A percentile compares a stretch with the other conserved stretches of the same genome.
Evolutionary conservation across 2,888 invertebrate genomes (phyloP).

Genomic region (Corbicula japonica): DNA sequence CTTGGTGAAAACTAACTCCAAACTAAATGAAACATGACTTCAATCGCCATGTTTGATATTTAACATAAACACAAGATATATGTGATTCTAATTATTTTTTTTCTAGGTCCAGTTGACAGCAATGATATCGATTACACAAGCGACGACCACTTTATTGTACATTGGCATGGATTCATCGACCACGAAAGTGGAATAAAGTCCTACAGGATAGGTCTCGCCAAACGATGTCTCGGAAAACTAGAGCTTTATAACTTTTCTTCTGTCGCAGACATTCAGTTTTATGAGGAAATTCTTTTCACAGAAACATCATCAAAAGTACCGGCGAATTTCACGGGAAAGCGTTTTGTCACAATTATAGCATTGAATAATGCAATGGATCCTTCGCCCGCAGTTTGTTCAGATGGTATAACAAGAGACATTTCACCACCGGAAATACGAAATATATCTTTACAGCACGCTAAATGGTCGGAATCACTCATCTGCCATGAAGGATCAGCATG

Average conservation of each 20-base stretch:
- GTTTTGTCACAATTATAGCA: constrained; percentile 68
- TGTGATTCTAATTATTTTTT: too few relatives aligned
- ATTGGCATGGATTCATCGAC: constrained; percentile 74
- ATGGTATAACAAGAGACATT: constrained; percentile 72
- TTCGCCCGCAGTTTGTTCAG: constrained; percentile 72
- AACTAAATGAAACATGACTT: too few relatives aligned
- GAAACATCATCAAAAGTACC: constrained; percentile 30
- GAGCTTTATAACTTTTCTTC: constrained; percentile 25
- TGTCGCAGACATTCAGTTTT: not conserved
- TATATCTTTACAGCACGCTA: constrained; percentile 50
- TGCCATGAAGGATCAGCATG: constrained; percentile 51
- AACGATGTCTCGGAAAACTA: constrained; percentile 38
- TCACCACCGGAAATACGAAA: constrained; percentile 60
- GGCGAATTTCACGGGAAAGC: constrained; percentile 55
- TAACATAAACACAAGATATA: too few relatives aligned
- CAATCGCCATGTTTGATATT: not conserved
- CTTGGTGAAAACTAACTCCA: too few relatives aligned
- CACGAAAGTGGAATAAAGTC: constrained; percentile 73
- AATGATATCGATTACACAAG: constrained; percentile 73
- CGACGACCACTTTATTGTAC: constrained; percentile 41
- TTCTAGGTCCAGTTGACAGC: constrained; percentile 40
- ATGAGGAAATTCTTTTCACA: constrained; percentile 25
- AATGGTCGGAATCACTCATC: constrained; percentile 44
- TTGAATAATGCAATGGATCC: constrained; percentile 74
- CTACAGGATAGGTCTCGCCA: constrained; percentile 63